Base-by-base conservation (phyloP, 2,113 vertebrate species). In the Oenanthe melanoleuca region DNA sequence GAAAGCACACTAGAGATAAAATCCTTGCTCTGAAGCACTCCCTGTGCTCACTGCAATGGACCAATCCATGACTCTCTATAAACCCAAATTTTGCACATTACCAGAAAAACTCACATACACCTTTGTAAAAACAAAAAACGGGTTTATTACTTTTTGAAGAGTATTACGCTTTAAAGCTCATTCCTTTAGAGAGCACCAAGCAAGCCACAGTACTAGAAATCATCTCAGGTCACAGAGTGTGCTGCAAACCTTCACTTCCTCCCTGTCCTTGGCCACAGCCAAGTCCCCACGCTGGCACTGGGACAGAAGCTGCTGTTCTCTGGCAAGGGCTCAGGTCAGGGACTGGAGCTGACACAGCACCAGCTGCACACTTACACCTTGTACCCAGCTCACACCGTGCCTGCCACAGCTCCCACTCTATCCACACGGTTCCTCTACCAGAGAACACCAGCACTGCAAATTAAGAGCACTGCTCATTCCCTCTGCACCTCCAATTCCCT, bases 401-500 rank as follows among this genome's bases (percentile, higher is more conserved):
- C 86, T 52, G 12, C 15, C 42, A 21, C 29, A 53, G 33, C 24
- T 25, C 84, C 0, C 0, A 16, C 12, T 24, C 44, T 1, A 37
- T 3, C 24, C 57, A 49, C 26, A 33, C 6, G 5, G 17, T 7
- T 28, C 33, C 15, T 50, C 44, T 45, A 0, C 0, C 4, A 53
- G 12, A 52, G 14, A 81, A 17, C 33, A 34, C 9, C 61, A 50
- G 26, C 37, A 34, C 37, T 12, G 28, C 19, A 55, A 59, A 50
- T 7, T 22, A 34, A 26, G 9, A 83, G 38, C 26, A 25, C 67
- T 38, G 26, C 57, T 73, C 14, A 6, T 8, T 38, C 64, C 28
- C 37, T n/a, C n/a, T 55, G 52, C 63, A 42, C 14, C 55, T 75
- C 42, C 15, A 47, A 31, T 2, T 31, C 59, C 10, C 37, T 52